Base-by-base conservation (phyloP, 2,888 invertebrate genomes). In the Mythimna lalbum region DNA sequence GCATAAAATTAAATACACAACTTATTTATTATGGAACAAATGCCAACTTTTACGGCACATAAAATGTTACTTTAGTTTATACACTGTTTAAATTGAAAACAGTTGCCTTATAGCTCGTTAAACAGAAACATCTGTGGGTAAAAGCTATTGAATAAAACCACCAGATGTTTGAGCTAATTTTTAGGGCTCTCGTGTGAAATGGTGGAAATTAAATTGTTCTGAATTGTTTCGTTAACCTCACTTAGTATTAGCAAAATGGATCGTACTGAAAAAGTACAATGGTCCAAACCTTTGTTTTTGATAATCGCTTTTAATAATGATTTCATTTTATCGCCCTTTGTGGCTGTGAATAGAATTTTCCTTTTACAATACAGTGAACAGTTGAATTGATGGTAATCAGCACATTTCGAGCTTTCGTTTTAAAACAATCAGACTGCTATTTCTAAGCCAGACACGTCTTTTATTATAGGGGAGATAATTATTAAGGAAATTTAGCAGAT, bases 1-100 rank as follows among this genome's bases (percentile, higher is more conserved):
- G 27, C 39, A 67, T 78, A 66, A 76, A 83, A 83, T 80, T 73
- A 77, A 83, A 80, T 66, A 75, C 66, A 66, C 80, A 79, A 82
- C 74, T 84, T 80, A 82, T 83, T 81, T 78, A 83, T 76, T 70
- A 67, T 68, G 70, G 57, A 71, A 76, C 80, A 78, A 79, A 73
- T 73, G 49, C 63, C 66, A 50, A 76, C 73, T 72, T 85, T 87
- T 81, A 86, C 73, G 68, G 76, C 61, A 73, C 83, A 83, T 88
- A 84, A 89, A 88, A 85, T 73, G 82, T 81, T 79, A 81, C 77
- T 86, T 74, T 75, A 78, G 63, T 79, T 77, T 76, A 72, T 61
- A 80, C 78, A 77, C 78, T 86, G 82, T 81, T 82, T 77, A 83
- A 85, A 85, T 86, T 86, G 82, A 81, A 82, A 81, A 84, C 81